Evolutionary conservation across 2,113 vertebrate species (phyloP), one percentile per base, ranked within the genome.

Genomic region (Pelmatolapia mariae): DNA sequence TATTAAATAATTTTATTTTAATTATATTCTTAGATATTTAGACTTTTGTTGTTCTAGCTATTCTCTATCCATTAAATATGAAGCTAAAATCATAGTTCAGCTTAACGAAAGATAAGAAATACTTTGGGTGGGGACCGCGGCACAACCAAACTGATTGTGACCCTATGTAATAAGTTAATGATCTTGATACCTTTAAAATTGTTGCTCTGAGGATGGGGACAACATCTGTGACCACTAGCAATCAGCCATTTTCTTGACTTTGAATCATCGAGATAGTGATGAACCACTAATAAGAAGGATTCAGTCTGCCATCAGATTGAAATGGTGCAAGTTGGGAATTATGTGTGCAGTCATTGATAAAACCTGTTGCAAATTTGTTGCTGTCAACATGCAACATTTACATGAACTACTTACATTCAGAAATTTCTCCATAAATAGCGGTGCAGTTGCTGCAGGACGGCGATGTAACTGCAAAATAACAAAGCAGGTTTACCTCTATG

Each of bases 401-500:
- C 2, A 71, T 43, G 38, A 71, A 71, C 38, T 71, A 71, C 66
- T 6, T 71, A 4, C n/a, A 71, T 71, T 71, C 15, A 73, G 68
- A 47, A 45, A 73, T 29, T 29, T 8, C 40, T 73, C 36, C 22
- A 45, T 45, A 47, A 45, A 29, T 45, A 47, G 15, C 15, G 1
- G 24, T 0, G 15, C 5, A 47, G 6, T 47, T 29, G 40, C 68
- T 47, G 40, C 68, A 76, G 40, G 68, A 47, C 3, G 0, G 68
- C 15, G 0, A 47, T 47, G 40, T 76, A 47, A 76, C 40, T 29
- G 15, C 24, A 71, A 43, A 43, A 16, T 71, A 43, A 71, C 63
- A 43, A 15, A 43, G 0, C n/a, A 6, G 6, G 36, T 73, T 16
- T 45, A 43, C 13, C 2, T 45, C 59, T 1, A 33, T 63, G 29